Percentiles rank a stretch among this genome's conserved stretches.
Conservation (phyloP, 2,113 vertebrate genomes). For the Casuarius casuarius region DNA sequence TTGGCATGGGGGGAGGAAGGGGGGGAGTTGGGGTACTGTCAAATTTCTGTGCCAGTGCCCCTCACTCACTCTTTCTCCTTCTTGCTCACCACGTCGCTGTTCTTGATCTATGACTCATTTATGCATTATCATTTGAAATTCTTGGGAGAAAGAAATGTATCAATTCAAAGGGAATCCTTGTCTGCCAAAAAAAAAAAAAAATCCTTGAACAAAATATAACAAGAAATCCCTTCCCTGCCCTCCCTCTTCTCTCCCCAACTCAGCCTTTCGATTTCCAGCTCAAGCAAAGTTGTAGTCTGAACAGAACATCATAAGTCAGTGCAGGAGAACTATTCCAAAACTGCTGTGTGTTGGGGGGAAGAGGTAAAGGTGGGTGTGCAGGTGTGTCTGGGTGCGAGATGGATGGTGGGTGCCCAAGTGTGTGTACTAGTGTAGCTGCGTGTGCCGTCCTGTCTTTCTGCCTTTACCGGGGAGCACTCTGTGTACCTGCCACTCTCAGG, state of each 20-base stretch:
- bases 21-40: conserved; percentile 77
- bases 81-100: conserved; percentile 65
- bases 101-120: conserved; percentile 80
- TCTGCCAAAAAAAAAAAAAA: conserved; percentile 50
- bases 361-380: background rate
- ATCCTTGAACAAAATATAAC: conserved; percentile 10
- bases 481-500: background rate
- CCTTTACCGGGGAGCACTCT: background rate
- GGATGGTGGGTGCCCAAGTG: background rate
- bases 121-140: conserved; percentile 73
- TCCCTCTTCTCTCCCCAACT: background rate
- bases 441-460: background rate
- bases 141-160: conserved; percentile 75
- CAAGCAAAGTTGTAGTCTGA: background rate
- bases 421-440: background rate
- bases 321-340: background rate
- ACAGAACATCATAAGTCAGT: background rate
- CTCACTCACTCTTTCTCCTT: conserved; percentile 68
- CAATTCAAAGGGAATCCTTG: conserved; percentile 73
- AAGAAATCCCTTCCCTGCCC: background rate
- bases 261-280: background rate
- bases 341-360: background rate
- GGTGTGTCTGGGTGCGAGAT: background rate
- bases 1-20: conserved; percentile 84
- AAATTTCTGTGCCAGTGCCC: conserved; percentile 80